Evolutionary conservation across 2,113 vertebrate species (phyloP), one percentile per base, ranked within the genome.

Genomic region (Myiozetetes cayanensis): DNA sequence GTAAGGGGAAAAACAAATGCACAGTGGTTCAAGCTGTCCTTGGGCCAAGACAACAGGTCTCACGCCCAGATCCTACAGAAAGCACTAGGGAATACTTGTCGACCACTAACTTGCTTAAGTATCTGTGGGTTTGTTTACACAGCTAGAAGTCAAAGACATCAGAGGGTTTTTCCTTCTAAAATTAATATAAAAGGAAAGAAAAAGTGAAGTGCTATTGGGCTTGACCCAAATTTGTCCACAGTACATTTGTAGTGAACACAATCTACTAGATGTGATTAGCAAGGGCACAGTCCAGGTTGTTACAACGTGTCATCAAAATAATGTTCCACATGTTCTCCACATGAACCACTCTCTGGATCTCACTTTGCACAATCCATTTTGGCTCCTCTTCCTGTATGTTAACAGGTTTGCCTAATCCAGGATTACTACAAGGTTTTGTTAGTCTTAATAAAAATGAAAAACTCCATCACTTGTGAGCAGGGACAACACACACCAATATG

Each of bases 41-140:
- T 72, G 77, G 70, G 88, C 90, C 88, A 96, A 92, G 91, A 87
- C 52, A 96, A 71, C 55, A 93, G 55, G 62, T 46, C 76, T 95
- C 90, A 81, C 33, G 3, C 85, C 80, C 70, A 71, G 83, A 93
- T 59, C 58, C 46, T 90, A 56, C 56, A 81, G 65, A 88, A 88
- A 77, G 83, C 41, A 88, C 41, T 55, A 23, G 43, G n/a, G 83
- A 93, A 61, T 90, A 87, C 65, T 33, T 90, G 65, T 50, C 9
- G 4, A 87, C 90, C 83, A 76, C 83, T 88, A 81, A 92, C 76
- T 87, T 44, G 90, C 68, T 93, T 75, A 93, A 80, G 88, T 49
- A 91, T 87, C 68, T 84, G 56, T 75, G 65, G 23, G 73, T 84
- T 93, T 90, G 65, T 94, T 95, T 92, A 90, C 46, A 72, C n/a